These are phyloP conservation scores for Macropus fuliginosus DNA, from an alignment of 2,797 vertebrate genomes.

Conservation along the genomic window DNA sequence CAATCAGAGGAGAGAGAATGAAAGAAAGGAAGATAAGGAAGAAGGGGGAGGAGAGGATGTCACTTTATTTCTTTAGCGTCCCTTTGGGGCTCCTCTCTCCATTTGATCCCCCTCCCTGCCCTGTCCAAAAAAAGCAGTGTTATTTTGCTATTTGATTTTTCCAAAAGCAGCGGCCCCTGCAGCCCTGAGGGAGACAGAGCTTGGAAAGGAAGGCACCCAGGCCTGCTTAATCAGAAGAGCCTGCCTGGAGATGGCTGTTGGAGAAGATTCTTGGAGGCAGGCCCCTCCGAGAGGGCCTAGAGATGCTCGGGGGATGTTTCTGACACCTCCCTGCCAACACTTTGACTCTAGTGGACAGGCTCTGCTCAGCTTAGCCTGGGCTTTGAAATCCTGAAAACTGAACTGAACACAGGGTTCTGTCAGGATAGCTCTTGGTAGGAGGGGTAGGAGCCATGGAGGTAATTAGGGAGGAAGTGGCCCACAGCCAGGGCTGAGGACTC, in stretches of 20 bases:
- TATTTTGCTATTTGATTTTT: background rate
- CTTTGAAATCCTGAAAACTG: constrained; percentile 40
- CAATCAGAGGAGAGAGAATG: constrained; percentile 23
- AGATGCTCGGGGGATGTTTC: background rate
- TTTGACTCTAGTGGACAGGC: constrained; percentile 16
- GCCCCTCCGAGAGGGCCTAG: background rate
- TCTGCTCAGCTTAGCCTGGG: constrained; percentile 19
- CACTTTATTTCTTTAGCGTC: constrained; percentile 4
- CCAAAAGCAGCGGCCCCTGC: background rate
- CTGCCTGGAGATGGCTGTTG: background rate
- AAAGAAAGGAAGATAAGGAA: constrained; percentile 15
- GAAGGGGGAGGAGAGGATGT: background rate
- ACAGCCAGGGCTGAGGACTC: background rate
- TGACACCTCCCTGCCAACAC: background rate
- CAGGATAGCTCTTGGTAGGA: constrained; percentile 41
- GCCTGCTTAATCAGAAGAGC: background rate
- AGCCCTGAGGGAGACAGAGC: background rate
- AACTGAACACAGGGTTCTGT: background rate
- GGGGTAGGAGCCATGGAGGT: background rate
- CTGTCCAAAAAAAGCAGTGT: background rate
- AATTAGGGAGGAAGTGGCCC: background rate
- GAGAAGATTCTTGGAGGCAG: background rate
- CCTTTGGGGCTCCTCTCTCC: background rate
- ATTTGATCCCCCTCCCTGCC: background rate
- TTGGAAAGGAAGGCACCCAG: background rate